Base-by-base conservation (phyloP, 2,113 vertebrate genomes). In the Martes martes region DNA sequence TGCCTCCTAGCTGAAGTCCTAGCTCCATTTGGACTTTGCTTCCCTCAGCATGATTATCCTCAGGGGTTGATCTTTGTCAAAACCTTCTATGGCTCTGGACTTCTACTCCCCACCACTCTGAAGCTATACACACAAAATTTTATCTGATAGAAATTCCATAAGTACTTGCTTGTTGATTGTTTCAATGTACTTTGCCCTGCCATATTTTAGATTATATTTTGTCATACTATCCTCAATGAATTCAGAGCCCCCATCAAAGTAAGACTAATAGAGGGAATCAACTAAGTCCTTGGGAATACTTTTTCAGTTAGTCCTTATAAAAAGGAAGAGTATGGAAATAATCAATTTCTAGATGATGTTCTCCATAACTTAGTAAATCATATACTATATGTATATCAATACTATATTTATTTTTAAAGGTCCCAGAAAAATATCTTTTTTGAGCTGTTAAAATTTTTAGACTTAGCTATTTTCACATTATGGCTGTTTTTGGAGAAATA, bases 391-490 rank as follows among this genome's bases (percentile, higher is more conserved):
- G 67, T 91, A 71, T 63, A 55, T 55, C 52, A 18, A 55, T 45
- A 82, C 8, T 28, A 24, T 87, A 81, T 63, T 74, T 91, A 71
- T 63, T 96, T 97, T 61, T 87, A 76, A 84, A 96, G 36, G n/a
- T 36, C 7, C 26, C 87, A 86, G 7, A 71, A 78, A 90, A 69
- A 11, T 92, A 45, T 83, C 50, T 50, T 79, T 91, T 73, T 57
- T 67, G 33, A 78, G n/a, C 81, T 91, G 8, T 89, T 93, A 89
- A 71, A 82, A n/a, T 83, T 63, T 13, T 93, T 45, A 91, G 7
- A 39, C 24, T 92, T 89, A 59, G 59, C 78, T 93, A 71, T 36
- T 55, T 4, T 69, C 39, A 93, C 18, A 13, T 55, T 94, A 65
- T 69, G 24, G 26, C 39, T 71, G 18, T 67, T 89, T 93, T 16